Percentiles rank a stretch among this genome's conserved stretches.
phyloP scores from a whole-genome alignment of 2,888 invertebrate genomes.

The Eupithecia vulgata region DNA sequence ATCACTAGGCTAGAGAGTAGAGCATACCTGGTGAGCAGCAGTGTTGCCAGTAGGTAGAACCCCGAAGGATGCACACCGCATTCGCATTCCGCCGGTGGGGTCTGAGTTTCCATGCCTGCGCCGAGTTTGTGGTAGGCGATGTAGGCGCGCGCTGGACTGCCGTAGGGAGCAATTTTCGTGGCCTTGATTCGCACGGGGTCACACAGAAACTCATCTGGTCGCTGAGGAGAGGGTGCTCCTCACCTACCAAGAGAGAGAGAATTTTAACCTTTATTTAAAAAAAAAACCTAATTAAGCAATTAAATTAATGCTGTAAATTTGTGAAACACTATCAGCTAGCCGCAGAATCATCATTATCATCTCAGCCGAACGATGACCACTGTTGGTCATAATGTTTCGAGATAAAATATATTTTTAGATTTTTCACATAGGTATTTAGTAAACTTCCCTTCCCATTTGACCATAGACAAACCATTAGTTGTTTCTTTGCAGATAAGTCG shows the following conservation, averaged over 20 bases:
- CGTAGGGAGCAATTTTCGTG: conserved; percentile 81
- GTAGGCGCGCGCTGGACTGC: conserved; percentile 82
- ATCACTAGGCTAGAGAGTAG: no score
- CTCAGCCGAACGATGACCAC: neutral
- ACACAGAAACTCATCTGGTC: conserved; percentile 78
- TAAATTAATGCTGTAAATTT: neutral
- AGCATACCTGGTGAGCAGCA: conserved; percentile 78
- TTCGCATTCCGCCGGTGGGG: conserved; percentile 83
- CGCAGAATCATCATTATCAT: no score
- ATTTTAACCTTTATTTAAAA: neutral
- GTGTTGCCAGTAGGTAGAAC: conserved; percentile 86
- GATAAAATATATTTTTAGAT: no score
- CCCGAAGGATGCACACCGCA: conserved; percentile 87
- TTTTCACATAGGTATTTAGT: no score
- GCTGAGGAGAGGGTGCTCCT: conserved; percentile 66
- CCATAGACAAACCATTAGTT: no score
- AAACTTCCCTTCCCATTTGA: no score
- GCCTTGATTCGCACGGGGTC: conserved; percentile 64
- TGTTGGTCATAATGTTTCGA: no score
- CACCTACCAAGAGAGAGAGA: conserved; percentile 52
- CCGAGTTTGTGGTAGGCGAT: conserved; percentile 86
- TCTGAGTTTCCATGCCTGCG: conserved; percentile 83
- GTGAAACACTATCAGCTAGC: neutral
- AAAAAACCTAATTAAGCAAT: neutral
- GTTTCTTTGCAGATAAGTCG: no score